These are phyloP conservation scores for Glyptemys insculpta DNA, from an alignment of 2,797 vertebrate genomes.

Conservation along the genomic window DNA sequence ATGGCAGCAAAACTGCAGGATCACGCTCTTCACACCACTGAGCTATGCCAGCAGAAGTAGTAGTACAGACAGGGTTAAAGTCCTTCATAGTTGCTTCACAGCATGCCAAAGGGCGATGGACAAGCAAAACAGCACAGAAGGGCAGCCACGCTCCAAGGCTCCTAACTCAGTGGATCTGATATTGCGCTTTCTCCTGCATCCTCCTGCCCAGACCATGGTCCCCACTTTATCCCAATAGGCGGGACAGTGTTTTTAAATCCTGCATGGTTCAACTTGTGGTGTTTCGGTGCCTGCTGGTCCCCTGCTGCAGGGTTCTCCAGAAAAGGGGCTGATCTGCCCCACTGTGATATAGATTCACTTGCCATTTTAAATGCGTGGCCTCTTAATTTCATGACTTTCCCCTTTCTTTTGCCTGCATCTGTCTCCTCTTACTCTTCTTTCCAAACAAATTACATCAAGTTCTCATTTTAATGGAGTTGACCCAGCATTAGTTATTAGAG, in stretches of 20 bases:
- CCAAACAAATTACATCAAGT: background rate
- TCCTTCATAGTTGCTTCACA: rapidly evolving
- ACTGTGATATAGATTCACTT: background rate
- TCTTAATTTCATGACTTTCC: background rate
- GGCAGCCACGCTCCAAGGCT: background rate
- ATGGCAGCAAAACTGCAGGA: background rate
- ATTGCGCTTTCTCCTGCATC: background rate
- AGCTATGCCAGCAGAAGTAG: background rate
- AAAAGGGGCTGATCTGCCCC: background rate
- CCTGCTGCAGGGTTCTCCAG: background rate
- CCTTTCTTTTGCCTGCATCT: background rate
- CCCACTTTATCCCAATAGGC: background rate
- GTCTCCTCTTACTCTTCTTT: background rate
- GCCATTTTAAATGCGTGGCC: background rate
- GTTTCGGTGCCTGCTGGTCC: background rate
- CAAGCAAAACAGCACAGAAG: background rate
- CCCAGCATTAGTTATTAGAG: background rate
- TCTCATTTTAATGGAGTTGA: background rate
- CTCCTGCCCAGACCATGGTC: background rate
- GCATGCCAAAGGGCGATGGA: background rate
- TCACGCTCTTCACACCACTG: background rate
- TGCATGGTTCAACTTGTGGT: rapidly evolving
- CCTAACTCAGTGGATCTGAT: background rate
- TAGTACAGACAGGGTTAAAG: rapidly evolving
- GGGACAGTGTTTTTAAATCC: background rate